Evolutionary conservation across 30 jellyfish, hydroid and myxozoan genomes (phyloP).

Genomic region (Chrysaora quinquecirrha): DNA sequence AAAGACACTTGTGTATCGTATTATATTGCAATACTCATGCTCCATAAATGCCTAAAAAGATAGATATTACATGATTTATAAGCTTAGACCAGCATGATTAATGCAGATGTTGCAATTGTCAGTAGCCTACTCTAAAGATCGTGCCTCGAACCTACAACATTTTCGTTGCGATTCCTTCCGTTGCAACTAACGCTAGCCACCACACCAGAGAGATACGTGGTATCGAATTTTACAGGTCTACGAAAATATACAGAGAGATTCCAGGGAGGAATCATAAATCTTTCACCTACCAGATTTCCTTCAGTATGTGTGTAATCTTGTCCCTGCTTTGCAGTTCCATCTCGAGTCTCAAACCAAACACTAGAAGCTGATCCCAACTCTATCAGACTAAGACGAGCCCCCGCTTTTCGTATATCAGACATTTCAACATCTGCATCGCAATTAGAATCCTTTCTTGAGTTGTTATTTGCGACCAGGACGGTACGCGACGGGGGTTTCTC

Average conservation of each 20-base stretch:
- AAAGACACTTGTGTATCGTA: no score
- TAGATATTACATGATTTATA: no score
- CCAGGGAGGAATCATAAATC: no score
- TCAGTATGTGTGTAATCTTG: conserved; percentile 50
- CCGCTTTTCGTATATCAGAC: conserved; percentile 10
- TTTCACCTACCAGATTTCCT: conserved; percentile 74
- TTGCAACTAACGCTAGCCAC: no score
- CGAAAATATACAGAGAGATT: no score
- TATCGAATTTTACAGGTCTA: no score
- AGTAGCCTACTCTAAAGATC: no score
- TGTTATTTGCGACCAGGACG: neutral
- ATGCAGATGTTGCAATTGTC: no score
- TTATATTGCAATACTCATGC: conserved; percentile 48
- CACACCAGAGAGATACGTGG: no score
- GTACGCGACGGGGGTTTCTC: conserved; percentile 19
- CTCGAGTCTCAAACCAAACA: conserved; percentile 86
- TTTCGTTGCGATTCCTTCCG: no score
- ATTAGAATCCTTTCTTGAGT: neutral
- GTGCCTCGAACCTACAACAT: no score
- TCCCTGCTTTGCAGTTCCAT: conserved; percentile 78
- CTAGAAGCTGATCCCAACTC: conserved; percentile 18
- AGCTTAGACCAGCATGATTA: no score
- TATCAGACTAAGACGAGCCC: neutral
- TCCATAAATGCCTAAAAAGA: conserved; percentile 63
- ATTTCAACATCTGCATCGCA: conserved; percentile 13